Conservation (phyloP, 1,140 invertebrate genomes). For the Ladona fulva region DNA sequence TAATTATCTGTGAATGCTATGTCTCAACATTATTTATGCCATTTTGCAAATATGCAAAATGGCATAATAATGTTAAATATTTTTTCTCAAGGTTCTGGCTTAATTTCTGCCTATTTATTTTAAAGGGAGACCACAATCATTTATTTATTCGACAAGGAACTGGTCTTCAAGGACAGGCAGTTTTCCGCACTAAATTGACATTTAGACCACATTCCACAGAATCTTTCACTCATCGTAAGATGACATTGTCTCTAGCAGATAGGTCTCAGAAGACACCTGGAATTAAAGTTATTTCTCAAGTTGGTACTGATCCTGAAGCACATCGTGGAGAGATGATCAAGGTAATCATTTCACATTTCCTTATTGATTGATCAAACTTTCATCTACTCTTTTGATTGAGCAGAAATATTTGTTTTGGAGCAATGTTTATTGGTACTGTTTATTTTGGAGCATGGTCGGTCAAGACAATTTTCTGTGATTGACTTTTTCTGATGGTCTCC, state of each 20-base stretch:
- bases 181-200: slow-evolving; percentile 92
- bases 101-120: slow-evolving; percentile 29
- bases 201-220: slow-evolving; percentile 97
- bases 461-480: too few relatives aligned
- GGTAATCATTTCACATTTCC: too few relatives aligned
- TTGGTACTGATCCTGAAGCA: slow-evolving; percentile 88
- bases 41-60: too few relatives aligned
- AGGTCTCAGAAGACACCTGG: slow-evolving; percentile 92
- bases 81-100: background rate
- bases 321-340: slow-evolving; percentile 84
- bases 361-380: too few relatives aligned
- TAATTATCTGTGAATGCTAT: background rate
- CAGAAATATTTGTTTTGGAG: too few relatives aligned
- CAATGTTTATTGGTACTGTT: too few relatives aligned
- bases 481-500: too few relatives aligned
- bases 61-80: too few relatives aligned
- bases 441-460: too few relatives aligned
- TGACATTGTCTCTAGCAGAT: slow-evolving; percentile 95
- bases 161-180: slow-evolving; percentile 93
- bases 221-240: slow-evolving; percentile 96
- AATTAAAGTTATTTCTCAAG: slow-evolving; percentile 92
- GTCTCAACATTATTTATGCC: too few relatives aligned
- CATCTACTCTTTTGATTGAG: too few relatives aligned
- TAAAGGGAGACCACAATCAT: slow-evolving; percentile 86
- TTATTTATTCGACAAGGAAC: slow-evolving; percentile 94